Percentiles rank a stretch among this genome's conserved stretches.
Conservation (phyloP, 2,888 invertebrate genomes). For the Arge pagana region DNA sequence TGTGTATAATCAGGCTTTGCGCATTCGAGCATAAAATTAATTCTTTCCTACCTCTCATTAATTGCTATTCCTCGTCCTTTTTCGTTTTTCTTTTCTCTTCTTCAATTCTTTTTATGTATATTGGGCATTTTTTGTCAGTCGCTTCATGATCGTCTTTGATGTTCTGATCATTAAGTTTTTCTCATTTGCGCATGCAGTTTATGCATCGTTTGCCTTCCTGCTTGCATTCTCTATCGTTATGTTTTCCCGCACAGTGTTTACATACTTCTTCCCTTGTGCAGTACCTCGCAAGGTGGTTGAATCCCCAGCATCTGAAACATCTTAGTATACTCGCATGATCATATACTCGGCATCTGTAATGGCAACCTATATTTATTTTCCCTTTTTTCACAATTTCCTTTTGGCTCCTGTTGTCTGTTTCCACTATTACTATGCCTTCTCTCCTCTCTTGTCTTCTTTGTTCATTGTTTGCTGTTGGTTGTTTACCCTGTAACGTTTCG, state of each 20-base stretch:
- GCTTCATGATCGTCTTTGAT: conserved; percentile 2
- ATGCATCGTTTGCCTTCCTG: background rate
- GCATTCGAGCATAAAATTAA: too few relatives aligned
- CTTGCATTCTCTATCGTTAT: conserved; percentile 4
- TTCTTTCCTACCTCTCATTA: too few relatives aligned
- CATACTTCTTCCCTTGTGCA: conserved; percentile 16
- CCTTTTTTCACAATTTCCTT: conserved; percentile 8
- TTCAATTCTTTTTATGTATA: background rate
- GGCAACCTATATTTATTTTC: conserved; percentile 15
- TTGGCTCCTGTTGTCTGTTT: too few relatives aligned
- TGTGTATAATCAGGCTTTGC: background rate
- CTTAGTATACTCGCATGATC: too few relatives aligned
- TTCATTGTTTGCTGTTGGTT: too few relatives aligned
- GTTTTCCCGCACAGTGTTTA: conserved; percentile 5
- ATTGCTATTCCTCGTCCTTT: background rate
- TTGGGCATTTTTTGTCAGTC: background rate
- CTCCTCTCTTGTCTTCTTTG: too few relatives aligned
- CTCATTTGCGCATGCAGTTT: background rate
- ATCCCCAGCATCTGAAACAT: conserved; percentile 13
- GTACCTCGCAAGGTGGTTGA: conserved; percentile 23
- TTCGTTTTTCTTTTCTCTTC: background rate
- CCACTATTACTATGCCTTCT: too few relatives aligned
- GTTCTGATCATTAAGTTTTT: background rate
- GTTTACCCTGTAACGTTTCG: too few relatives aligned
- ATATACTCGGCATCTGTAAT: conserved; percentile 26